Evolutionary conservation across 2,113 vertebrate species (phyloP).

Genomic region (Lampris incognitus): DNA sequence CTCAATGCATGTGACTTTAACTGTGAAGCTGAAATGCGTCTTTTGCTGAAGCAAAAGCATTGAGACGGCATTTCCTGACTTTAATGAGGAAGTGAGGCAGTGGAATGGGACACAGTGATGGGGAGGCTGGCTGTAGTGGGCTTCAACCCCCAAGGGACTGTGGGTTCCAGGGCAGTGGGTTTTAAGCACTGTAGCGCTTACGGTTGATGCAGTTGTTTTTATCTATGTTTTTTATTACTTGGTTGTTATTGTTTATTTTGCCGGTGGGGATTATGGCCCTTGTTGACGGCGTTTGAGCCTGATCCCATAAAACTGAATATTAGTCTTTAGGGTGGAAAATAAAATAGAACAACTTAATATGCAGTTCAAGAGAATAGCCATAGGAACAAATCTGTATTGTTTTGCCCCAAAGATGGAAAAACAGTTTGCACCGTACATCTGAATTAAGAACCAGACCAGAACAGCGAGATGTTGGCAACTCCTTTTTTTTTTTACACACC

Average conservation of each 20-base stretch:
- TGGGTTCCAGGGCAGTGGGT: background rate
- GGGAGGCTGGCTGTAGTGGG: no score
- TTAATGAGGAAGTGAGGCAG: no score
- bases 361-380: background rate
- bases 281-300: background rate
- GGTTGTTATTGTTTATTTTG: background rate
- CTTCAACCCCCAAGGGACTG: no score
- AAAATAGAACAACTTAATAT: background rate
- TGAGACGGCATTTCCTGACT: no score
- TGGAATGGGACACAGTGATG: no score
- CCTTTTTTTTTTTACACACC: background rate
- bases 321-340: background rate
- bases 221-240: background rate
- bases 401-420: background rate
- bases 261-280: background rate
- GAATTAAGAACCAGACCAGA: background rate
- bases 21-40: no score
- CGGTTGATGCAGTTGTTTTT: no score
- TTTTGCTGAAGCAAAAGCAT: no score
- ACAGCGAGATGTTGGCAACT: background rate
- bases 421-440: background rate
- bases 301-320: background rate
- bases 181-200: no score
- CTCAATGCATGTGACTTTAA: no score
- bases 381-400: background rate